These are phyloP conservation scores for Gisinianus flammeolus DNA, from an alignment of 2,888 invertebrate genomes.

Conservation along the genomic window DNA sequence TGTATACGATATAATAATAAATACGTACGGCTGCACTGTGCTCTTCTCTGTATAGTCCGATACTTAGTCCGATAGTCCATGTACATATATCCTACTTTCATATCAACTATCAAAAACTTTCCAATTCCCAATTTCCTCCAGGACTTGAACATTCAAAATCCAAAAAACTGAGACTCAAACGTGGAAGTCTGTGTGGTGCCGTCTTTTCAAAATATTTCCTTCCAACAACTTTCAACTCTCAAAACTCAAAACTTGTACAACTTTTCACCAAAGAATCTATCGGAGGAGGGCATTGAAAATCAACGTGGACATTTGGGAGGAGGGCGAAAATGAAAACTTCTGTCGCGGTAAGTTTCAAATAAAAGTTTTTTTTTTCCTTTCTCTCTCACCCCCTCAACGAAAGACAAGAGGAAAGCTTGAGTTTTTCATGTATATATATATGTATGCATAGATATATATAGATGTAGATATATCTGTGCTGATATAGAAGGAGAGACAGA, in stretches of 20 bases:
- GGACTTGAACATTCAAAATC: neutral
- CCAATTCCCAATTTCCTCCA: neutral
- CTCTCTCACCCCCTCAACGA: too few relatives aligned
- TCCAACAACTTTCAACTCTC: neutral
- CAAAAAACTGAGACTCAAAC: too few relatives aligned
- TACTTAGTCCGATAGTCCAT: too few relatives aligned
- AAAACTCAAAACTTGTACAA: too few relatives aligned
- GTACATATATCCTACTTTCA: too few relatives aligned
- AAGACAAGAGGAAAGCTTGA: neutral
- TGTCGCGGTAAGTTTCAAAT: conserved; percentile 12
- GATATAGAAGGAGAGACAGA: neutral
- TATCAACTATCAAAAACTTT: conserved; percentile 3
- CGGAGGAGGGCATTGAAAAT: neutral
- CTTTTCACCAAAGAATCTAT: neutral
- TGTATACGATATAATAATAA: too few relatives aligned
- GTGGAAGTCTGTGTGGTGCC: neutral
- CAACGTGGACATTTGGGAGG: neutral
- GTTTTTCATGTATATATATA: neutral
- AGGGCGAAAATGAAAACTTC: neutral
- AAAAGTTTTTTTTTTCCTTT: neutral
- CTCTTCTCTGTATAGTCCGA: too few relatives aligned
- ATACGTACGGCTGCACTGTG: too few relatives aligned
- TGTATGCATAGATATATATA: too few relatives aligned
- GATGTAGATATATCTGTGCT: neutral
- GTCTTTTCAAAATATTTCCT: neutral